Percentiles rank a stretch among this genome's conserved stretches.
Evolutionary conservation across 2,888 invertebrate species (phyloP).

Genomic region (Allacma fusca): DNA sequence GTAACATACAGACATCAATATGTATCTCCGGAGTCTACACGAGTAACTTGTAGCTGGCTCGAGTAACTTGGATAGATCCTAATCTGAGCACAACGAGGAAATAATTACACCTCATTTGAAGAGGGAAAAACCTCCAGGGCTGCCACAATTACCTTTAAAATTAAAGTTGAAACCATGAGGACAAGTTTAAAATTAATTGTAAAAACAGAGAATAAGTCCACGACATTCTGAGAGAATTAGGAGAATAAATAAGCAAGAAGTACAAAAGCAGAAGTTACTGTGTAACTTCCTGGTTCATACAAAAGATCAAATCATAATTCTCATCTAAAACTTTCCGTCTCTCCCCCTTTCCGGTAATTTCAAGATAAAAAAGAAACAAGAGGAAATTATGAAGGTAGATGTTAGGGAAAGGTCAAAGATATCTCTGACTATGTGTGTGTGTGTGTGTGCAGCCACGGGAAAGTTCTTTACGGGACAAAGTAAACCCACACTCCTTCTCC

Average conservation of each 20-base stretch:
- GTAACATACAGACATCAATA: no score
- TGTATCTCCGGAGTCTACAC: no score
- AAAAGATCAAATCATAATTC: constrained; percentile 6
- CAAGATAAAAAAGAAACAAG: not conserved
- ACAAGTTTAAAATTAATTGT: no score
- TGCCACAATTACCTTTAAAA: no score
- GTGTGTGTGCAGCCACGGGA: not conserved
- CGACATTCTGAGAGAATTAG: no score
- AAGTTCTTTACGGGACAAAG: not conserved
- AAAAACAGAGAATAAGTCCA: no score
- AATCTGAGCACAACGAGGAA: not conserved
- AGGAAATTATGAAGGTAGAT: not conserved
- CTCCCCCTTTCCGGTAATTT: not conserved
- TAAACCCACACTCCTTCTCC: no score
- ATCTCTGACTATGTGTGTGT: not conserved
- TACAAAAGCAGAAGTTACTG: no score
- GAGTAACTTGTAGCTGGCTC: no score
- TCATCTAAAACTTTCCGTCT: not conserved
- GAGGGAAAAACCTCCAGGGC: no score
- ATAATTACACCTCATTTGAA: not conserved
- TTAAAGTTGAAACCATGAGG: not conserved
- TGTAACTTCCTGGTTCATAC: no score
- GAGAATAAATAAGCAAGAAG: no score
- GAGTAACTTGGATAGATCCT: not conserved
- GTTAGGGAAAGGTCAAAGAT: constrained; percentile 5